Conservation (phyloP, 2,888 invertebrate species). For the Magallana nippona region DNA sequence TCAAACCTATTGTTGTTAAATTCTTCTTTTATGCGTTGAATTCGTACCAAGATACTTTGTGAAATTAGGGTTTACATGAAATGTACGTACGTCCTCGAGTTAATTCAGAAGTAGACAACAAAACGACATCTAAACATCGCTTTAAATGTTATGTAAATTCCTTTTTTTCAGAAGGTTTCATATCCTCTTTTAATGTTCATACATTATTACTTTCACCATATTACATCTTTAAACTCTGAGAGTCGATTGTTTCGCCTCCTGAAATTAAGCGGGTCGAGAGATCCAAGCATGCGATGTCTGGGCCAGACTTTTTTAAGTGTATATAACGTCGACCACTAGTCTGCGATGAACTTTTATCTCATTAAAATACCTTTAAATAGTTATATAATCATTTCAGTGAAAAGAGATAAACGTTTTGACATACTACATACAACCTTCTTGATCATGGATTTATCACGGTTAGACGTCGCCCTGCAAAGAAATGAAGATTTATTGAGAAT, state of each 20-base stretch:
- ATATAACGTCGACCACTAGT: slow-evolving; percentile 33
- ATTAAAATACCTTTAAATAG: slow-evolving; percentile 35
- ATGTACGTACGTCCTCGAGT: too few relatives aligned
- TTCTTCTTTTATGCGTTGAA: too few relatives aligned
- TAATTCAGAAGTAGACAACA: too few relatives aligned
- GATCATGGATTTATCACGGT: slow-evolving; percentile 33
- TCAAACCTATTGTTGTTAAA: too few relatives aligned
- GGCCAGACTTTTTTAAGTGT: slow-evolving; percentile 31
- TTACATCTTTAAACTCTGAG: not conserved
- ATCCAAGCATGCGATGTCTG: slow-evolving; percentile 22
- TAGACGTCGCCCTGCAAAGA: slow-evolving; percentile 11
- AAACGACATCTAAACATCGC: not conserved
- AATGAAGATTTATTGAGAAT: slow-evolving; percentile 30
- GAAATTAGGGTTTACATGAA: too few relatives aligned
- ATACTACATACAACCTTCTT: slow-evolving; percentile 21
- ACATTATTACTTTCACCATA: slow-evolving; percentile 10
- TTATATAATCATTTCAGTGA: slow-evolving; percentile 35
- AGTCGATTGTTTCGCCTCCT: slow-evolving; percentile 25
- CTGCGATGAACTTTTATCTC: slow-evolving; percentile 27
- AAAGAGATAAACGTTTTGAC: slow-evolving; percentile 33
- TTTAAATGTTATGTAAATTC: not conserved
- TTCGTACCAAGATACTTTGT: too few relatives aligned
- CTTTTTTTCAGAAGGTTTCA: not conserved
- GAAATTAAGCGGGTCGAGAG: slow-evolving; percentile 13
- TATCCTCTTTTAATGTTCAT: not conserved